Conservation (phyloP, 2,888 invertebrate genomes). For the Crocallis elinguaria region DNA sequence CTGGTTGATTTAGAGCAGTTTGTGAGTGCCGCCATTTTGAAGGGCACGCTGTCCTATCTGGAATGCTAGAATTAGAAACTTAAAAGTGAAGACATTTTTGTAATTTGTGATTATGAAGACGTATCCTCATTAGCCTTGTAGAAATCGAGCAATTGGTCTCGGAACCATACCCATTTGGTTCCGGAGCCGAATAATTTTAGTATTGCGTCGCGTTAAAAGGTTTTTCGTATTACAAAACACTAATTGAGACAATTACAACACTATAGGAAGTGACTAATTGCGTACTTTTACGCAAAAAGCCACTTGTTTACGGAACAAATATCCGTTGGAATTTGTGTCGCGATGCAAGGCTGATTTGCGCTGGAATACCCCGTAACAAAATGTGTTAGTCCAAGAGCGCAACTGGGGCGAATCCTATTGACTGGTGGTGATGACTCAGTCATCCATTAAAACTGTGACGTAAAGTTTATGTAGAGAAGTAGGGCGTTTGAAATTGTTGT, state of each 20-base stretch:
- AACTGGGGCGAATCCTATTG: constrained; percentile 56
- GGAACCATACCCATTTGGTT: background rate
- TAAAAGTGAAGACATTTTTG: no score
- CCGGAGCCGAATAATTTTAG: background rate
- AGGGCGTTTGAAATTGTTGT: constrained; percentile 17
- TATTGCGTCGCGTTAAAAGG: background rate
- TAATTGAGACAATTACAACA: constrained; percentile 18
- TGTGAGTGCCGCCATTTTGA: no score
- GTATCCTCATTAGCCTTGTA: no score
- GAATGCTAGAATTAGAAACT: no score
- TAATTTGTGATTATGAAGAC: no score
- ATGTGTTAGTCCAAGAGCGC: constrained; percentile 47
- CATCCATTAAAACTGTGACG: constrained; percentile 49
- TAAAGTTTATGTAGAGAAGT: constrained; percentile 45
- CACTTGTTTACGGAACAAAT: constrained; percentile 62
- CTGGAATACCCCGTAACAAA: constrained; percentile 57
- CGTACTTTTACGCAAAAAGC: constrained; percentile 38
- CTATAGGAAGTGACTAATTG: constrained; percentile 25
- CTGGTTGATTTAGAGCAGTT: no score
- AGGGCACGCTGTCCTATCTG: no score
- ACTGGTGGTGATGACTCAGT: constrained; percentile 49
- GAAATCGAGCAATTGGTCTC: no score
- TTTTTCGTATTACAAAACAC: background rate
- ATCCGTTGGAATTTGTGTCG: constrained; percentile 60
- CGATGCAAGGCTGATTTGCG: constrained; percentile 51